Evolutionary conservation across 2,113 vertebrate species (phyloP).

Genomic region (Phaetusa simplex): DNA sequence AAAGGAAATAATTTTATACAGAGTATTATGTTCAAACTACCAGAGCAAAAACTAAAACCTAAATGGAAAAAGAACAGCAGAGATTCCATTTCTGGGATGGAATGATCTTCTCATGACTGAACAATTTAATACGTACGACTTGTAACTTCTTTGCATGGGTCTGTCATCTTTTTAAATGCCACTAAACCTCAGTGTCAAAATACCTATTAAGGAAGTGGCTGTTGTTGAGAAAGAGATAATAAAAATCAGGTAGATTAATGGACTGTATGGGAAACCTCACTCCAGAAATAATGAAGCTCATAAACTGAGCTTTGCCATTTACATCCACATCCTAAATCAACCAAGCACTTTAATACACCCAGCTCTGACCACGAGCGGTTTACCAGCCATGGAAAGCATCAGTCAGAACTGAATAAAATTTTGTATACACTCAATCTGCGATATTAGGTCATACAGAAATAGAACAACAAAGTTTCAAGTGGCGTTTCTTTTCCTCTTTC

Average conservation of each 20-base stretch:
- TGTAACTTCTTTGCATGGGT: background rate
- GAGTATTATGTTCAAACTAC: background rate
- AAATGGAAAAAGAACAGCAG: background rate
- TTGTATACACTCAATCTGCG: background rate
- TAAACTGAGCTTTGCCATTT: slow-evolving; percentile 20
- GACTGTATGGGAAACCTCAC: background rate
- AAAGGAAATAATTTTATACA: background rate
- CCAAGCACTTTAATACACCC: background rate
- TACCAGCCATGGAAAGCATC: background rate
- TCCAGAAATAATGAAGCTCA: slow-evolving; percentile 30
- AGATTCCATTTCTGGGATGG: background rate
- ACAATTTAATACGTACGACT: background rate
- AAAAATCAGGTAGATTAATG: slow-evolving; percentile 39
- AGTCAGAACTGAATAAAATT: background rate
- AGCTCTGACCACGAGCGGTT: background rate
- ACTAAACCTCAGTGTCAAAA: slow-evolving; percentile 27
- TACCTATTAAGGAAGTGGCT: background rate
- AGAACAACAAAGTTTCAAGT: background rate
- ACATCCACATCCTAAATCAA: slow-evolving; percentile 24
- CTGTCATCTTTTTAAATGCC: slow-evolving; percentile 17
- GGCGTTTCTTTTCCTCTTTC: background rate
- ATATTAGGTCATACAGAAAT: background rate
- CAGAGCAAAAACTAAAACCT: background rate
- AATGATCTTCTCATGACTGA: slow-evolving; percentile 1
- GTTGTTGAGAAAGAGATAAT: slow-evolving; percentile 31